A percentile compares a stretch with the other conserved stretches of the same genome.
These are phyloP conservation scores for Microplitis mediator DNA, from an alignment of 1,140 invertebrate species.

Conservation along the genomic window DNA sequence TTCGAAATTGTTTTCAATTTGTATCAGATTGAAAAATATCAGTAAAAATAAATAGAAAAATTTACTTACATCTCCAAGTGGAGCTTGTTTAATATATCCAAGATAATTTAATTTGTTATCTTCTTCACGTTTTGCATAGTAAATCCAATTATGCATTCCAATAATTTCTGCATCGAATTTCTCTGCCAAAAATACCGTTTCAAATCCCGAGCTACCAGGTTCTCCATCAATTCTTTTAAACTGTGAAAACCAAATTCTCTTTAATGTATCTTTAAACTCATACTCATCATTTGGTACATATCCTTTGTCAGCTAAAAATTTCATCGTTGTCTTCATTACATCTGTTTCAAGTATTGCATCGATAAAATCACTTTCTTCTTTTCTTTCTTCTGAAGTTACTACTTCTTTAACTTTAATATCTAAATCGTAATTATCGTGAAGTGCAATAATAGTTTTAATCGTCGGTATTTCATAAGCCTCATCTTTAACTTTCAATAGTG, in stretches of 20 bases:
- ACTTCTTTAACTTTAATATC: constrained; percentile 64
- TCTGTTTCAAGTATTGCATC: constrained; percentile 66
- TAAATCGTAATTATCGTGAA: constrained; percentile 62
- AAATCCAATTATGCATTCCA: constrained; percentile 70
- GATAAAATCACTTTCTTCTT: constrained; percentile 66
- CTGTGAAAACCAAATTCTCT: constrained; percentile 64
- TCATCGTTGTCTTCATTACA: constrained; percentile 66
- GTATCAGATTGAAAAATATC: background rate
- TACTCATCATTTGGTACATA: constrained; percentile 56
- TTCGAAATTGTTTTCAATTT: background rate
- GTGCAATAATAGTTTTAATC: constrained; percentile 54
- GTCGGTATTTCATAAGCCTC: constrained; percentile 59
- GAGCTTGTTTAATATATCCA: constrained; percentile 62
- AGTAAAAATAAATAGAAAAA: constrained; percentile 1
- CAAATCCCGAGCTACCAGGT: constrained; percentile 66
- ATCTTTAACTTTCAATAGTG: constrained; percentile 50
- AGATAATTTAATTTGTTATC: constrained; percentile 64
- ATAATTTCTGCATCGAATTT: constrained; percentile 64
- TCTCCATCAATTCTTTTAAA: constrained; percentile 64
- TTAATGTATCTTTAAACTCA: constrained; percentile 62
- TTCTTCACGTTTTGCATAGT: constrained; percentile 64
- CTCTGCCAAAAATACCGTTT: constrained; percentile 69
- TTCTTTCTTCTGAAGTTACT: constrained; percentile 63
- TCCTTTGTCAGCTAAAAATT: constrained; percentile 65
- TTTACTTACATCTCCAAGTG: constrained; percentile 59